Conservation (phyloP, 2,797 vertebrate genomes). For the Morelia viridis region DNA sequence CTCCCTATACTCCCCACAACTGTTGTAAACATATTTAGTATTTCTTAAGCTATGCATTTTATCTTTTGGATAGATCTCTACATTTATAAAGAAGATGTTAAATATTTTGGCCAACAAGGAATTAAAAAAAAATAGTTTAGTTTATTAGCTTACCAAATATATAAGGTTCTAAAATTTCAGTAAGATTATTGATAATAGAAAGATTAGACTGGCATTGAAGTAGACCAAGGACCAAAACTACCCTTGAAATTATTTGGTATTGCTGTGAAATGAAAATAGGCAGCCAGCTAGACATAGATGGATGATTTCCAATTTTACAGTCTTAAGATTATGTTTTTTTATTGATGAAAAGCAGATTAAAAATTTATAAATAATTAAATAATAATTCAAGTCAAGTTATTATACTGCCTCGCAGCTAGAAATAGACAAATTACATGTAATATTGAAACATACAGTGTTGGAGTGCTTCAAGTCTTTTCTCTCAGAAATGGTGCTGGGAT, state of each 20-base stretch:
- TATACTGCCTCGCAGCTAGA: background rate
- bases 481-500: background rate
- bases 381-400: background rate
- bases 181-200: constrained; percentile 44
- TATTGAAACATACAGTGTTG: background rate
- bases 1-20: background rate
- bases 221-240: constrained; percentile 5
- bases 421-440: background rate
- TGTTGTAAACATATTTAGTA: constrained; percentile 21
- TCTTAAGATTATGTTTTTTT: background rate
- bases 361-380: background rate
- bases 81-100: constrained; percentile 26
- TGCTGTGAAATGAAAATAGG: background rate
- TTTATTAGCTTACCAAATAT: constrained; percentile 10
- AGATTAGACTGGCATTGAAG: constrained; percentile 34
- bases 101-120: constrained; percentile 2
- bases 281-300: background rate
- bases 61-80: constrained; percentile 16
- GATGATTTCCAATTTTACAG: background rate
- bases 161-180: background rate
- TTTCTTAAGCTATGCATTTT: constrained; percentile 36
- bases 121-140: constrained; percentile 21
- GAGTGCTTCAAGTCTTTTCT: background rate
- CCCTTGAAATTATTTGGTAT: background rate
- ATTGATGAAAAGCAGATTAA: background rate